phyloP scores from a whole-genome alignment of 2,113 vertebrate species.

The Prochilodus magdalenae region DNA sequence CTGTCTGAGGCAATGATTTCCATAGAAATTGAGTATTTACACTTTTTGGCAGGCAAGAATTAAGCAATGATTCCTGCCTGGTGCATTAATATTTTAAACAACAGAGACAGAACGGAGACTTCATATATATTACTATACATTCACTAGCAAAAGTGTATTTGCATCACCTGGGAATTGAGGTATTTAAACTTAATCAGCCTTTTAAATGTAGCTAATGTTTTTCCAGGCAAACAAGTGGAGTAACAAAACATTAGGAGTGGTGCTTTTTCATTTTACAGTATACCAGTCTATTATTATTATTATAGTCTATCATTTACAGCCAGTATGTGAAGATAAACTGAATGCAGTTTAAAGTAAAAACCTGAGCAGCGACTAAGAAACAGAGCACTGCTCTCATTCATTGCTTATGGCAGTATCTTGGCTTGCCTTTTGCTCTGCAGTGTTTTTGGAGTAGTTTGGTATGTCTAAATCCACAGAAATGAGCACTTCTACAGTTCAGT shows the following conservation, averaged over 20 bases:
- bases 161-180: no score
- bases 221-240: no score
- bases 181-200: no score
- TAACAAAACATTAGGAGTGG: neutral
- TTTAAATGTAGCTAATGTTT: no score
- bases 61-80: neutral
- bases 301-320: no score
- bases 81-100: neutral
- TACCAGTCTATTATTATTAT: no score
- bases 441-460: slow-evolving; percentile 16
- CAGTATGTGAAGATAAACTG: neutral
- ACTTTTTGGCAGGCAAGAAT: neutral
- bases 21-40: neutral
- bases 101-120: neutral
- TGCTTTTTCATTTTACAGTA: neutral
- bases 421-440: neutral
- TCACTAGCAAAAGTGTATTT: no score
- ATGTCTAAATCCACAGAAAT: slow-evolving; percentile 38
- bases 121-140: no score
- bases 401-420: neutral
- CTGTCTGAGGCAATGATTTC: neutral
- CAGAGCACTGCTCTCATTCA: neutral
- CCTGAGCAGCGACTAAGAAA: neutral
- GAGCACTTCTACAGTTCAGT: slow-evolving; percentile 20
- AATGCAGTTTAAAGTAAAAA: neutral